A percentile compares a stretch with the other conserved stretches of the same genome.
phyloP scores from a whole-genome alignment of 2,797 vertebrate species.

The Leptatherina wallacei region DNA sequence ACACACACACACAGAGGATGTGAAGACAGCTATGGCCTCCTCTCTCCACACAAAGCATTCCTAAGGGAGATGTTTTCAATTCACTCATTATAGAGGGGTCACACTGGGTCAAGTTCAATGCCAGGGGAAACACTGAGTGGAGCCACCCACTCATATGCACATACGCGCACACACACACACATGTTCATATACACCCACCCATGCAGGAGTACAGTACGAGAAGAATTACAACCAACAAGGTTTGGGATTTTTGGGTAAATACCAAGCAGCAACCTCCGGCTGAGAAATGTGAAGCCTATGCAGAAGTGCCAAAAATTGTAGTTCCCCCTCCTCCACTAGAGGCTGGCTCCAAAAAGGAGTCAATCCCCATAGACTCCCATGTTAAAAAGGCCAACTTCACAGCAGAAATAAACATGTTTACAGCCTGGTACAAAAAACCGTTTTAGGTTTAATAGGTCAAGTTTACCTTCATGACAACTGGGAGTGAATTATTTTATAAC shows the following conservation, averaged over 20 bases:
- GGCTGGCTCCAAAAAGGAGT: too few relatives aligned
- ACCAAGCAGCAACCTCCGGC: too few relatives aligned
- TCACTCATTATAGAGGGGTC: slow-evolving; percentile 98
- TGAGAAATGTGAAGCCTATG: too few relatives aligned
- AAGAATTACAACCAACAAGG: slow-evolving; percentile 47
- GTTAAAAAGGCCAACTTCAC: too few relatives aligned
- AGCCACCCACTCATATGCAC: slow-evolving; percentile 72
- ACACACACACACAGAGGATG: slow-evolving; percentile 15
- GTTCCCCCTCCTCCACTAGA: too few relatives aligned
- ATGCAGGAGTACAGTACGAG: slow-evolving; percentile 70
- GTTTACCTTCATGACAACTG: too few relatives aligned
- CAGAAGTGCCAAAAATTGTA: too few relatives aligned
- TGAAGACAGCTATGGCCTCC: slow-evolving; percentile 84
- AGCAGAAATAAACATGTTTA: too few relatives aligned
- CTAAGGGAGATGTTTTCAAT: slow-evolving; percentile 99
- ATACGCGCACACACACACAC: slow-evolving; percentile 41
- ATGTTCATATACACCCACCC: slow-evolving; percentile 30
- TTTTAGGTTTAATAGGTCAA: too few relatives aligned
- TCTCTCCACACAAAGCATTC: slow-evolving; percentile 94
- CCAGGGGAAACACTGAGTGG: slow-evolving; percentile 90
- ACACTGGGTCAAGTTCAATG: slow-evolving; percentile 97
- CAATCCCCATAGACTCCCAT: too few relatives aligned
- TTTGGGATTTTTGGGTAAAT: slow-evolving; percentile 88
- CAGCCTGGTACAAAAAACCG: too few relatives aligned
- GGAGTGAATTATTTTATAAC: too few relatives aligned